phyloP scores from a whole-genome alignment of 2,113 vertebrate genomes.

The Myiopsitta monachus region DNA sequence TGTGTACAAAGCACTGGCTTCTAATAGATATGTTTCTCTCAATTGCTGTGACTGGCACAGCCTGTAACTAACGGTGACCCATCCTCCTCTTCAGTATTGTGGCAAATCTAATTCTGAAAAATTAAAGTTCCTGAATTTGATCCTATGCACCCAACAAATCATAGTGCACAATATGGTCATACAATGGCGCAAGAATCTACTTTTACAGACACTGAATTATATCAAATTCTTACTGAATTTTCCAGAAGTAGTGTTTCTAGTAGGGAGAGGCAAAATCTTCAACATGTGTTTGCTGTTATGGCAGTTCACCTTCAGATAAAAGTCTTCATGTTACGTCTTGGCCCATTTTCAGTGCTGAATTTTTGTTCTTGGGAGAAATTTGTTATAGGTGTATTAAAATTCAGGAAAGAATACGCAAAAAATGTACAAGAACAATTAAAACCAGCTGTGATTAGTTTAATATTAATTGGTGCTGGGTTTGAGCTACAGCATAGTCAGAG shows the following conservation, averaged over 20 bases:
- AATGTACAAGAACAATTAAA: neutral
- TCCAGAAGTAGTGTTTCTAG: neutral
- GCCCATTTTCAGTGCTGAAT: neutral
- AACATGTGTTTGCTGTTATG: neutral
- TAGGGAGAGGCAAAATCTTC: neutral
- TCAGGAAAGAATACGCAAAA: neutral
- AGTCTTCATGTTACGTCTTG: accelerated
- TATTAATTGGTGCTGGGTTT: neutral
- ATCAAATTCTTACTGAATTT: neutral
- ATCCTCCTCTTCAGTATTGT: neutral
- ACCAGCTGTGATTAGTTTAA: neutral
- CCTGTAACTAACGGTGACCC: neutral
- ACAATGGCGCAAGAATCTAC: neutral
- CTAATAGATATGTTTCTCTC: neutral
- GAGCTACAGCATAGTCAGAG: neutral
- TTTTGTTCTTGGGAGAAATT: neutral
- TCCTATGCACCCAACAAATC: neutral
- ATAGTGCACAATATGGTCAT: neutral
- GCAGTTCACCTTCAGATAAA: neutral
- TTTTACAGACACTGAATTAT: neutral
- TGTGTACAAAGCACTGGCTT: neutral
- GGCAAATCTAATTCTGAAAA: neutral
- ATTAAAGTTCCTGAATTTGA: neutral
- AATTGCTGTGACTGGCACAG: neutral
- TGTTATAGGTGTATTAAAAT: neutral